These are phyloP conservation scores for Bufotes viridis DNA, from an alignment of 2,797 vertebrate species.

Conservation along the genomic window DNA sequence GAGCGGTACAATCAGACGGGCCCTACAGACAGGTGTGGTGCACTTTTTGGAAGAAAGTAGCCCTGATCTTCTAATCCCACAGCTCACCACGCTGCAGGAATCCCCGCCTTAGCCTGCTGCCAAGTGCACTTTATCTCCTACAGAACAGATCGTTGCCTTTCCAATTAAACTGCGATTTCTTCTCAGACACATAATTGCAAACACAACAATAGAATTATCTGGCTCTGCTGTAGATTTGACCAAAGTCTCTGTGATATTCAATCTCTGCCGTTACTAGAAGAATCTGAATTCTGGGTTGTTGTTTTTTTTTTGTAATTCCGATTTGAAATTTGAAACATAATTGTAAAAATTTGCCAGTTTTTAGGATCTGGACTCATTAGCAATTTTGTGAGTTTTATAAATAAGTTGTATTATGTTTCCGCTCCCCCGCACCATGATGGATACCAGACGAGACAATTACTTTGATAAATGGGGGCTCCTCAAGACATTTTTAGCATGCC, in stretches of 20 bases:
- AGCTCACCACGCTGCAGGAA: not conserved
- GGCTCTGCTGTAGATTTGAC: not conserved
- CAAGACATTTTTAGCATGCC: conserved; percentile 24
- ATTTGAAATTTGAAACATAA: conserved; percentile 14
- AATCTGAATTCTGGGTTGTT: not conserved
- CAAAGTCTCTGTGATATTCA: conserved; percentile 7
- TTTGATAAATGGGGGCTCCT: conserved; percentile 36
- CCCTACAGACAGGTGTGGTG: not conserved
- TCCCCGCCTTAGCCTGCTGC: not conserved
- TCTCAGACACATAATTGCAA: not conserved
- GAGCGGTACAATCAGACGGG: too few relatives aligned
- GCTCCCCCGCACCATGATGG: conserved; percentile 16
- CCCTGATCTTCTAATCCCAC: not conserved
- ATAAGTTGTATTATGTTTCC: conserved; percentile 39
- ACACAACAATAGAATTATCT: conserved; percentile 12
- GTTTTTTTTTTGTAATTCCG: not conserved
- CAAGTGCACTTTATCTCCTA: not conserved
- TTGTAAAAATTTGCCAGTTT: conserved; percentile 20
- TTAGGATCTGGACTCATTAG: conserved; percentile 22
- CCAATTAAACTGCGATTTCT: not conserved
- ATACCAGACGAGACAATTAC: conserved; percentile 52
- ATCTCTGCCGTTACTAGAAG: not conserved
- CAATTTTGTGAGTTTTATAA: conserved; percentile 13
- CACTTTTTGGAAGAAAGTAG: not conserved
- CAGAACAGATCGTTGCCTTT: not conserved